Conservation (phyloP, 30 jellyfish, hydroid and myxozoan genomes). For the Aurelia coerulea region DNA sequence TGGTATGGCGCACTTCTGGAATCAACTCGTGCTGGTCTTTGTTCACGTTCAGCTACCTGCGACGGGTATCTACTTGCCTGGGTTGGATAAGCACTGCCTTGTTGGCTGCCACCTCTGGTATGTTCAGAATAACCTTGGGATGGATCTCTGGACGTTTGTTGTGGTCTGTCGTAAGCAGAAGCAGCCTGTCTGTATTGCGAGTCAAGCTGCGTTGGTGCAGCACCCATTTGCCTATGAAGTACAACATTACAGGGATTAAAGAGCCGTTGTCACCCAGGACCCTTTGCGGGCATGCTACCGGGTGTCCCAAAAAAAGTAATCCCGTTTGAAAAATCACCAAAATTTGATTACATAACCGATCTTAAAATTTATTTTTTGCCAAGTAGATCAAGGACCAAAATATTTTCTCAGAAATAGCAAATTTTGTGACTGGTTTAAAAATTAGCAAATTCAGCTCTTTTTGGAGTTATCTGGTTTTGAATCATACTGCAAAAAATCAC, state of each 20-base stretch:
- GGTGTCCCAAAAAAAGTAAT: too few species aligned
- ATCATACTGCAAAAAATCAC: too few species aligned
- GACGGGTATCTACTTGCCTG: background rate
- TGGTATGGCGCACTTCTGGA: slow-evolving; percentile 20
- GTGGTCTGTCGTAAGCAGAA: slow-evolving; percentile 8
- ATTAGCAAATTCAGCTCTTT: too few species aligned
- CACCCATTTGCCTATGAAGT: background rate
- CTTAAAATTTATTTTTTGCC: too few species aligned
- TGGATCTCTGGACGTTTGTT: background rate
- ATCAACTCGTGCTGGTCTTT: background rate
- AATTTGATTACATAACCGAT: too few species aligned
- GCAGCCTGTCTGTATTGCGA: slow-evolving; percentile 33
- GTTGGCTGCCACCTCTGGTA: background rate
- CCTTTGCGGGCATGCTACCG: too few species aligned
- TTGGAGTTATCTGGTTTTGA: too few species aligned
- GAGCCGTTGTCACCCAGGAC: too few species aligned
- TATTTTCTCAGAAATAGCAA: too few species aligned
- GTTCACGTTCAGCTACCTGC: background rate
- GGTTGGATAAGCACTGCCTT: background rate
- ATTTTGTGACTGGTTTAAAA: too few species aligned
- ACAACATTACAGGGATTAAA: background rate
- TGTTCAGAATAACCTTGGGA: background rate
- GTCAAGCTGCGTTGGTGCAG: slow-evolving; percentile 24
- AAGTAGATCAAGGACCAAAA: too few species aligned
- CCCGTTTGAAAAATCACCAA: too few species aligned